phyloP scores from a whole-genome alignment of 2,113 vertebrate genomes.

The Climacteris rufus region DNA sequence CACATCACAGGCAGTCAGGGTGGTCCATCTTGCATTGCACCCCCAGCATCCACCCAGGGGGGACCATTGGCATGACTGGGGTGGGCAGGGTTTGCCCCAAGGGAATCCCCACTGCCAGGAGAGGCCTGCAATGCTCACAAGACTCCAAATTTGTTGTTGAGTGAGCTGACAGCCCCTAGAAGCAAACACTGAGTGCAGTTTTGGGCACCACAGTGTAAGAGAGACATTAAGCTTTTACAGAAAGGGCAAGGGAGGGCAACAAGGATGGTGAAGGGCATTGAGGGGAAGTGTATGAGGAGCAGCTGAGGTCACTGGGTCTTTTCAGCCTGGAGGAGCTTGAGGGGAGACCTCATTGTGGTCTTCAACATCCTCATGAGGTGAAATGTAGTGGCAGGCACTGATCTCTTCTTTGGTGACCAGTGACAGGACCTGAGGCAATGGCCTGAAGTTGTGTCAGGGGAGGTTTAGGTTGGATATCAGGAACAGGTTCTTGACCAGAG shows the following conservation, averaged over 20 bases:
- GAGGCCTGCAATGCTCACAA: accelerated
- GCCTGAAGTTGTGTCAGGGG: neutral
- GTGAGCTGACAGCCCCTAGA: accelerated
- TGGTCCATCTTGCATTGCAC: neutral
- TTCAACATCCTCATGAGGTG: neutral
- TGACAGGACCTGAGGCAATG: neutral
- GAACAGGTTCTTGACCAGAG: neutral
- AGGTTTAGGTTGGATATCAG: neutral
- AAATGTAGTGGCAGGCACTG: neutral
- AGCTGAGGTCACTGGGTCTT: neutral
- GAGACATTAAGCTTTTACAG: neutral
- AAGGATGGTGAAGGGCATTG: neutral
- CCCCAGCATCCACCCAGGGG: accelerated
- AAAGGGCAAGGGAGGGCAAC: neutral
- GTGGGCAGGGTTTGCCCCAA: neutral
- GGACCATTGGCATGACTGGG: neutral
- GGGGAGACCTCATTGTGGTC: neutral
- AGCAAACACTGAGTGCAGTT: neutral
- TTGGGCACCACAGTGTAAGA: neutral
- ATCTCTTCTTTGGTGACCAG: neutral
- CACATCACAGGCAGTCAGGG: neutral
- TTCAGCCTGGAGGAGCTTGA: neutral
- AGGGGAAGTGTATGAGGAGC: neutral
- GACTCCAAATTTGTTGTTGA: neutral
- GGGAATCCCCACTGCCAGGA: neutral